Evolutionary conservation across 2,113 vertebrate genomes (phyloP), one percentile per base, ranked within the genome.

Genomic region (Forbesichthys agassizii): DNA sequence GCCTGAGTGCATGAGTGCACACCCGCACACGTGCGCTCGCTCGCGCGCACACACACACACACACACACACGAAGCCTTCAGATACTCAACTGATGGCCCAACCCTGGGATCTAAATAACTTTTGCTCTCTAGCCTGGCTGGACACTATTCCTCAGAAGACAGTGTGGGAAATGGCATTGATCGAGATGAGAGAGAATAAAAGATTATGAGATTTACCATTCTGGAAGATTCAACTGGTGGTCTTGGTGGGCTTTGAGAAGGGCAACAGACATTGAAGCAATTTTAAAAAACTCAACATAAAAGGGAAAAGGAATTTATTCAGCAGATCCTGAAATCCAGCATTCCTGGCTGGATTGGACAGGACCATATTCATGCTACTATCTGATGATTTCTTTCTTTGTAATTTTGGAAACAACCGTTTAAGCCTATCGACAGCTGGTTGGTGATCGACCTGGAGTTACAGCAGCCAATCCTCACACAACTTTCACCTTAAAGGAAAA

Each of bases 81-180:
- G 79, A 66, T 77, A 1, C 56, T 8, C 53, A 3, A 13, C 53
- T 5, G 65, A 66, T 13, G 64, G 78, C 88, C 88, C 89, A 82
- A 75, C 89, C 88, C 86, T 64, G 53, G 51, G 63, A 65, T 60
- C 64, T 55, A 87, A 86, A 91, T 91, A 91, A 82, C 88, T 88
- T 75, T 70, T 60, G 70, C 87, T 80, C 77, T 80, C 80, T 74
- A 63, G 71, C 49, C 69, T 59, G 58, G 56, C 52, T 73, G 83
- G 74, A 65, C 51, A 11, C 48, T 68, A 51, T 55, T 48, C 61
- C 67, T 18, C 73, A 11, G 56, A 42, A 60, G 61, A 52, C 66
- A 61, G 53, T 11, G 33, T 49, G 62, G 51, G 51, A 69, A 11
- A 52, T 14, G 33, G 36, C 36, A 42, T 7, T 42, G 70, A 33